A percentile compares a stretch with the other conserved stretches of the same genome.
These are phyloP conservation scores for Tiliacea citrago DNA, from an alignment of 2,888 invertebrate species.

Conservation along the genomic window DNA sequence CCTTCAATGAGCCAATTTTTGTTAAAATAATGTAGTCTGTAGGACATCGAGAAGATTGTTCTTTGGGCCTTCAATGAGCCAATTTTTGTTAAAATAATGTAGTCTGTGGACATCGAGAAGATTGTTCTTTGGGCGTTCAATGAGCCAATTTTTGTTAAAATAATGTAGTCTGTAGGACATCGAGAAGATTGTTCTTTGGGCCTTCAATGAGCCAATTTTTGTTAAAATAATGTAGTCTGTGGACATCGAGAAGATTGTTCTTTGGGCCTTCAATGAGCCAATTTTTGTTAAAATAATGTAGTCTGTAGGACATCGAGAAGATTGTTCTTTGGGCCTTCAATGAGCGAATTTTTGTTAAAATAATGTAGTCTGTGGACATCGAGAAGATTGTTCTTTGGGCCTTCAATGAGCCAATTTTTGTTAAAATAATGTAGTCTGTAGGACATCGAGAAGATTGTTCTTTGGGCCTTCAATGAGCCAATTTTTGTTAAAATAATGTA, in stretches of 20 bases:
- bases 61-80: too few species aligned
- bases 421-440: too few species aligned
- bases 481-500: not conserved
- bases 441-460: not conserved
- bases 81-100: not conserved
- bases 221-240: too few species aligned
- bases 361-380: too few species aligned
- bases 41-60: not conserved
- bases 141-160: not conserved
- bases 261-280: too few species aligned
- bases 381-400: not conserved
- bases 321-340: too few species aligned
- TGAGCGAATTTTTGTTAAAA: not conserved
- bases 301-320: not conserved
- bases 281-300: not conserved
- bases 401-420: not conserved
- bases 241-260: not conserved
- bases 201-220: not conserved
- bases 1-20: not conserved
- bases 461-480: too few species aligned
- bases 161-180: too few species aligned
- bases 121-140: too few species aligned
- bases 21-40: too few species aligned
- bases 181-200: not conserved
- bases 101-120: not conserved